Base-by-base conservation (phyloP, 1,140 invertebrate genomes). In the Sesamia nonagrioides region DNA sequence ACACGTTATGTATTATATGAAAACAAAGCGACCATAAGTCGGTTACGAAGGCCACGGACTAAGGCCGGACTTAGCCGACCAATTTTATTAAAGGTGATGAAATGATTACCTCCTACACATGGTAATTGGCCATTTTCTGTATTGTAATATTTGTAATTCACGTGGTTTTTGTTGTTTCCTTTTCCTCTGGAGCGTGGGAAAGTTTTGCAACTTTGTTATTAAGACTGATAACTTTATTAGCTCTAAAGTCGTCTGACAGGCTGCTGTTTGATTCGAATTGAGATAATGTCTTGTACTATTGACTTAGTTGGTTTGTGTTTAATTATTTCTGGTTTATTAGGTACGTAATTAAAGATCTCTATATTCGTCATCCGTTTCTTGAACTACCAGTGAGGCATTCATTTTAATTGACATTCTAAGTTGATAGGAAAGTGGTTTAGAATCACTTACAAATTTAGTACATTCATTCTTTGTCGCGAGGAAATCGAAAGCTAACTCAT, bases 81-180 rank as follows among this genome's bases (percentile, higher is more conserved):
- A 78, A 75, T 81, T 81, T 80, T 72, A 80, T 80, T 77, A 78
- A 82, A 80, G 52, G 42, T 83, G 82, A 79, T 74, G 72, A 82
- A 82, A 82, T 81, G 69, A 81, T 81, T 81, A 78, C 73, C 54
- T 60, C 73, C 54, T 60, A 56, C 69, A 75, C 76, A 76, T 72
- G 63, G 77, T 82, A 82, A 82, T 79, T 78, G 80, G 40, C 66
- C 58, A 68, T 81, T 69, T 78, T 73, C 63, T 56, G 60, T 81
- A 81, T 81, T 82, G 58, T 79, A 69, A 68, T 78, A 56, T 76
- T 80, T 75, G 61, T 81, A 72, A 71, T 78, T 71, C 52, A 71
- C 21, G 52, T 81, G 45, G 13, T 78, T 73, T 60, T 58, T 75
- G 63, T 74, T 45, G 77, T 76, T 76, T 82, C 45, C 77, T 72